phyloP scores from a whole-genome alignment of 2,797 vertebrate genomes.

The Buphagus erythrorhynchus region DNA sequence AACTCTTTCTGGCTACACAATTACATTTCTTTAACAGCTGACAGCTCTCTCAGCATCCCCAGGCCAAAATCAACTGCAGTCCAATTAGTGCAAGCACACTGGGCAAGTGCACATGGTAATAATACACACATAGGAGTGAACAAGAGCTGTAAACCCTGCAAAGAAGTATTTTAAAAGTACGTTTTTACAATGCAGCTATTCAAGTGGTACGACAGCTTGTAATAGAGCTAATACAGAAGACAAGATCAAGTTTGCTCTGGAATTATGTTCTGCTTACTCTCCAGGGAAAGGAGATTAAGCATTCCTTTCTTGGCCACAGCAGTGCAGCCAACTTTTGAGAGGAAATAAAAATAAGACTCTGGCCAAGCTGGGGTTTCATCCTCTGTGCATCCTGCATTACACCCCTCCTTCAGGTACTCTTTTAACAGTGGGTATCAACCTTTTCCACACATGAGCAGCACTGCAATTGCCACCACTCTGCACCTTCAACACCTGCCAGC shows the following conservation, averaged over 20 bases:
- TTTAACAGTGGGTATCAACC: neutral
- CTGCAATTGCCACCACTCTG: neutral
- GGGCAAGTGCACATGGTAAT: neutral
- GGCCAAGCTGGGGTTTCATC: neutral
- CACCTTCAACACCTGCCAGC: neutral
- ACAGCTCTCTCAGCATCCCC: neutral
- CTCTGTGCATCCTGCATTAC: neutral
- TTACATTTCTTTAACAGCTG: neutral
- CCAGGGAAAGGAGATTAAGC: neutral
- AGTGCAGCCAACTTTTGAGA: neutral
- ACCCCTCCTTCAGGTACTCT: neutral
- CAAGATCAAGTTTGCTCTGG: neutral
- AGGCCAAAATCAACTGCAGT: neutral
- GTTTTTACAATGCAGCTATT: neutral
- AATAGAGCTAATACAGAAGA: neutral
- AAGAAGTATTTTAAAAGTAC: neutral
- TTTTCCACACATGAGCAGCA: rapidly evolving
- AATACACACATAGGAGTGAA: rapidly evolving
- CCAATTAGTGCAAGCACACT: neutral
- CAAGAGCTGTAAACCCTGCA: neutral
- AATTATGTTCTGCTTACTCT: neutral
- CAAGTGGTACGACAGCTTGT: neutral
- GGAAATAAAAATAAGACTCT: neutral
- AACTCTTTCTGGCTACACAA: neutral
- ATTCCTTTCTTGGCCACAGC: neutral